Evolutionary conservation across 1,140 invertebrate species (phyloP).

Genomic region (Conus ventricosus): DNA sequence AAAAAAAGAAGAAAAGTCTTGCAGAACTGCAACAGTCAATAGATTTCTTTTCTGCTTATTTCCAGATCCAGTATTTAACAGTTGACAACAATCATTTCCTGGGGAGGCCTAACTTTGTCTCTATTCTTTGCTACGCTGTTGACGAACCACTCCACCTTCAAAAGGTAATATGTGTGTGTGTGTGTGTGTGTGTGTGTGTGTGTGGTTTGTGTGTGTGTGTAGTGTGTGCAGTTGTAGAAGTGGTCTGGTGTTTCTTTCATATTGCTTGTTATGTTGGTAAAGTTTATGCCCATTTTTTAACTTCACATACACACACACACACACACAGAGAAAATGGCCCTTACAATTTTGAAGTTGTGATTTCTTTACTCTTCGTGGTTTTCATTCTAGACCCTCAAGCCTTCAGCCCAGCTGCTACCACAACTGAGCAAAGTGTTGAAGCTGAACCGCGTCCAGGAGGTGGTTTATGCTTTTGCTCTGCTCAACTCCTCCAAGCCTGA

Average conservation of each 20-base stretch:
- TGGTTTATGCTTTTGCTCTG: conserved; percentile 89
- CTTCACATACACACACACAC: not conserved
- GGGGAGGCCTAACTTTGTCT: conserved; percentile 84
- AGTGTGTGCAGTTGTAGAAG: too few relatives aligned
- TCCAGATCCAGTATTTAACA: conserved; percentile 84
- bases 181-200: too few relatives aligned
- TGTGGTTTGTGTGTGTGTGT: too few relatives aligned
- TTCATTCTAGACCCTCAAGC: conserved; percentile 82
- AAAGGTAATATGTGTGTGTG: conserved; percentile 69
- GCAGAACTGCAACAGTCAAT: too few relatives aligned
- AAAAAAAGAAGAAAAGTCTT: too few relatives aligned
- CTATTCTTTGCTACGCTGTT: conserved; percentile 86
- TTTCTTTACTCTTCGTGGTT: not conserved
- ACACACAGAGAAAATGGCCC: not conserved
- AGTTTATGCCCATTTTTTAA: too few relatives aligned
- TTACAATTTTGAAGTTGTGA: not conserved
- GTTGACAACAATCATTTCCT: conserved; percentile 84
- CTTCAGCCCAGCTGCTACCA: conserved; percentile 85
- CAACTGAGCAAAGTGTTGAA: conserved; percentile 89
- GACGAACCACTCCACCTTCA: conserved; percentile 81
- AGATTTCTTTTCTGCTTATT: too few relatives aligned
- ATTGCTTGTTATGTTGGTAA: too few relatives aligned
- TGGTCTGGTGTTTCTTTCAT: too few relatives aligned
- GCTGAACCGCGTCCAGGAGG: conserved; percentile 90
- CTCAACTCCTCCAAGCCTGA: conserved; percentile 87